These are phyloP conservation scores for Drosophila insularis DNA, from an alignment of 1,140 invertebrate genomes.

Conservation along the genomic window DNA sequence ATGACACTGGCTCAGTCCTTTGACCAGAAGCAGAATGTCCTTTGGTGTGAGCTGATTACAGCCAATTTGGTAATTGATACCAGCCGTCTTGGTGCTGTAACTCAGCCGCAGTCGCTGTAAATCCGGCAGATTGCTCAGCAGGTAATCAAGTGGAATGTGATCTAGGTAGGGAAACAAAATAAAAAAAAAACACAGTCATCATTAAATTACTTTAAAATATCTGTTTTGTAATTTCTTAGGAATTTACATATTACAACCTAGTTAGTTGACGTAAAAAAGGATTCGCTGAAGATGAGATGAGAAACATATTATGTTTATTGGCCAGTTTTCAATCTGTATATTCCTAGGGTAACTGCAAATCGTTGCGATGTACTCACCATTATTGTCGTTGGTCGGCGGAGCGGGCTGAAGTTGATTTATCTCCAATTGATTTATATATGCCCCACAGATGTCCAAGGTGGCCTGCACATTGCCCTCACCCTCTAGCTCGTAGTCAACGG, in stretches of 20 bases:
- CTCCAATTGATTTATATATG: conserved; percentile 78
- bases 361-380: conserved; percentile 55
- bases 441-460: conserved; percentile 75
- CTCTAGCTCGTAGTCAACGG: conserved; percentile 82
- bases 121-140: conserved; percentile 80
- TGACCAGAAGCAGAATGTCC: conserved; percentile 65
- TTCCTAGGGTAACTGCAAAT: conserved; percentile 10
- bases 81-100: conserved; percentile 78
- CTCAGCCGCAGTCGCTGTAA: conserved; percentile 77
- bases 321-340: background rate
- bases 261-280: no score
- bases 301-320: no score
- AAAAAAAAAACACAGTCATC: background rate
- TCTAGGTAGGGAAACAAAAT: conserved; percentile 39
- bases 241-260: no score
- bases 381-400: conserved; percentile 58
- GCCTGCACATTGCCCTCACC: conserved; percentile 74
- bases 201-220: background rate
- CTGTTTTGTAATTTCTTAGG: background rate
- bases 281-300: no score
- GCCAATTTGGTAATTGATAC: conserved; percentile 76
- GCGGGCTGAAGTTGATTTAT: conserved; percentile 76
- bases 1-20: conserved; percentile 72
- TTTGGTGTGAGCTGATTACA: conserved; percentile 73
- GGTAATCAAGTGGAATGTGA: conserved; percentile 83